Conservation (phyloP, 2,888 invertebrate genomes). For the Drosophila tanythrix region DNA sequence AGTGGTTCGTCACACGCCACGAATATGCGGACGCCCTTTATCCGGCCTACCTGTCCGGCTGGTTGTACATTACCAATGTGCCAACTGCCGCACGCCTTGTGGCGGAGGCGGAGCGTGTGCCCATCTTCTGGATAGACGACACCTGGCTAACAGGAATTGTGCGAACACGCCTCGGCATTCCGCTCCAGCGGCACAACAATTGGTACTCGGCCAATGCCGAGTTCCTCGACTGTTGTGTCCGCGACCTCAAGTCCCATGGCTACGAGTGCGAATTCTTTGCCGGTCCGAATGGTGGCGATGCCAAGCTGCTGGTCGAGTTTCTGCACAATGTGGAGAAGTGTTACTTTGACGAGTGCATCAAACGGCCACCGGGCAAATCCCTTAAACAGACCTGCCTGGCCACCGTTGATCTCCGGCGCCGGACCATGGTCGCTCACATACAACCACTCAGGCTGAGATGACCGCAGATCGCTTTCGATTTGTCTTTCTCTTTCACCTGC, state of each 20-base stretch:
- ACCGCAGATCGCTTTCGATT: slow-evolving; percentile 9
- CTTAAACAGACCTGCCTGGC: slow-evolving; percentile 88
- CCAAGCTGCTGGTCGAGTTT: slow-evolving; percentile 88
- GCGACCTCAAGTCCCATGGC: slow-evolving; percentile 86
- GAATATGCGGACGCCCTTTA: slow-evolving; percentile 88
- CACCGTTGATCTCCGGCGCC: slow-evolving; percentile 82
- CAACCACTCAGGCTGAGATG: slow-evolving; percentile 75
- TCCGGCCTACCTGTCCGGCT: slow-evolving; percentile 92
- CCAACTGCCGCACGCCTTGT: slow-evolving; percentile 87
- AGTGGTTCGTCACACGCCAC: slow-evolving; percentile 91
- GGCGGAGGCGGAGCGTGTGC: slow-evolving; percentile 86
- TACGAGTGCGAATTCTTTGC: slow-evolving; percentile 89
- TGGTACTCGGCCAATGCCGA: slow-evolving; percentile 90
- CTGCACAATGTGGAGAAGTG: slow-evolving; percentile 88
- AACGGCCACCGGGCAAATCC: slow-evolving; percentile 85
- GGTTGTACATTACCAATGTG: slow-evolving; percentile 92
- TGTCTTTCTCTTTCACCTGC: neutral
- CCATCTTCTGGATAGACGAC: slow-evolving; percentile 97
- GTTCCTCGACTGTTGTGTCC: slow-evolving; percentile 90
- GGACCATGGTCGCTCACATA: slow-evolving; percentile 82
- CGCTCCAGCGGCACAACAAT: slow-evolving; percentile 86
- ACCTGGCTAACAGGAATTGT: slow-evolving; percentile 93
- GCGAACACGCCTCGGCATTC: slow-evolving; percentile 87
- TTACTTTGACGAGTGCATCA: slow-evolving; percentile 86
- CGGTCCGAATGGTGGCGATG: slow-evolving; percentile 92